A percentile compares a stretch with the other conserved stretches of the same genome.
These are phyloP conservation scores for Phalanger gymnotis DNA, from an alignment of 2,797 vertebrate species.

Conservation along the genomic window DNA sequence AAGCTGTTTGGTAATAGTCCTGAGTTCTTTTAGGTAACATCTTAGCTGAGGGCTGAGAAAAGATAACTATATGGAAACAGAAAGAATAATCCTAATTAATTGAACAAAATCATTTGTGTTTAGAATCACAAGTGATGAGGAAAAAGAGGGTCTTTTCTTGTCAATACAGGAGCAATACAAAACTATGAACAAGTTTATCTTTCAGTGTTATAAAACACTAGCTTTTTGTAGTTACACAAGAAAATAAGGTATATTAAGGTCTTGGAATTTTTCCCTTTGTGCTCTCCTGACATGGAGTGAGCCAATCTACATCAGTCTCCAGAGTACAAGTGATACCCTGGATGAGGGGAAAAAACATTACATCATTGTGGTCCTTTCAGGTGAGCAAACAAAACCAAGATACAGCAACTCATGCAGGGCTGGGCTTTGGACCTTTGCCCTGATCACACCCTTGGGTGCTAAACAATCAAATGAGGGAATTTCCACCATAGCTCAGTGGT, in stretches of 20 bases:
- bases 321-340: conserved; percentile 33
- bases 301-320: neutral
- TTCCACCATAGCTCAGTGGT: conserved; percentile 36
- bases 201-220: neutral
- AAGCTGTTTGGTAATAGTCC: neutral
- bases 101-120: neutral
- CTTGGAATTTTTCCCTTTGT: conserved; percentile 42
- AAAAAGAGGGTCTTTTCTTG: neutral
- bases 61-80: neutral
- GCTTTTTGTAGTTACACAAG: conserved; percentile 20
- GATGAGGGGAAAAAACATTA: conserved; percentile 62
- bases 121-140: neutral
- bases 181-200: neutral
- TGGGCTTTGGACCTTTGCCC: conserved; percentile 58
- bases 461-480: conserved; percentile 57
- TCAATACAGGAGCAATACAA: neutral
- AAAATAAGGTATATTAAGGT: conserved; percentile 14
- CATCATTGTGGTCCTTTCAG: conserved; percentile 54
- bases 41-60: neutral
- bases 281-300: conserved; percentile 10
- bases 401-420: neutral
- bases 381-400: conserved; percentile 64
- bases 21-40: neutral
- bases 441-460: neutral
- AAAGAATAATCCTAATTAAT: neutral